A percentile compares a stretch with the other conserved stretches of the same genome.
phyloP scores from a whole-genome alignment of 2,888 invertebrate species.

The Epinotia demarniana region DNA sequence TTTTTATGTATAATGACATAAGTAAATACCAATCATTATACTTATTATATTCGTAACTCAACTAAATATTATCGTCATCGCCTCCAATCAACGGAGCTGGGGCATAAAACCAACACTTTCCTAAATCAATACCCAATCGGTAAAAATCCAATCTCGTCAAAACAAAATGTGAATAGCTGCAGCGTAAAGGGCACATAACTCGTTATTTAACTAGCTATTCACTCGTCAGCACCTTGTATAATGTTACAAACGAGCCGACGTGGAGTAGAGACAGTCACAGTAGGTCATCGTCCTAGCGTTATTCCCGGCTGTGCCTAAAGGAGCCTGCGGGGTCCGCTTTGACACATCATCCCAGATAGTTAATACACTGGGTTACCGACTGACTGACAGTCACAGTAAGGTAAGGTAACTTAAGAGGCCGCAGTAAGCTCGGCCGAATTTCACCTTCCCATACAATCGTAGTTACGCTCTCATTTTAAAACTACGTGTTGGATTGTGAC shows the following conservation, averaged over 20 bases:
- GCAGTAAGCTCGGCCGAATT: too few species aligned
- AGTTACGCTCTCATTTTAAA: too few species aligned
- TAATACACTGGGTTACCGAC: too few species aligned
- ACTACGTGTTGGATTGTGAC: too few species aligned
- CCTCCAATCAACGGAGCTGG: constrained; percentile 6
- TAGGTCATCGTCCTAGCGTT: not conserved
- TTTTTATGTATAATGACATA: not conserved
- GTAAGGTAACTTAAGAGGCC: not conserved
- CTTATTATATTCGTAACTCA: constrained; percentile 4
- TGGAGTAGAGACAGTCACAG: constrained; percentile 11
- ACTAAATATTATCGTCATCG: not conserved
- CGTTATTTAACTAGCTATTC: constrained; percentile 29
- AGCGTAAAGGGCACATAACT: constrained; percentile 9
- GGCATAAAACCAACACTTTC: constrained; percentile 12
- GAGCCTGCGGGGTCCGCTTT: too few species aligned
- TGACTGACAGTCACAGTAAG: constrained; percentile 14
- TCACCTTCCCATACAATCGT: too few species aligned
- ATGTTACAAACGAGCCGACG: constrained; percentile 22
- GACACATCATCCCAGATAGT: too few species aligned
- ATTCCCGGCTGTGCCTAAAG: too few species aligned
- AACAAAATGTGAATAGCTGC: not conserved
- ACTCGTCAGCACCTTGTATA: constrained; percentile 37
- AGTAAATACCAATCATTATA: constrained; percentile 1
- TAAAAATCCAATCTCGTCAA: constrained; percentile 1
- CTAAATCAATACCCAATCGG: constrained; percentile 22